Percentiles rank a stretch among this genome's conserved stretches.
phyloP scores from a whole-genome alignment of 2,888 invertebrate species.

The Hyposoter didymator region DNA sequence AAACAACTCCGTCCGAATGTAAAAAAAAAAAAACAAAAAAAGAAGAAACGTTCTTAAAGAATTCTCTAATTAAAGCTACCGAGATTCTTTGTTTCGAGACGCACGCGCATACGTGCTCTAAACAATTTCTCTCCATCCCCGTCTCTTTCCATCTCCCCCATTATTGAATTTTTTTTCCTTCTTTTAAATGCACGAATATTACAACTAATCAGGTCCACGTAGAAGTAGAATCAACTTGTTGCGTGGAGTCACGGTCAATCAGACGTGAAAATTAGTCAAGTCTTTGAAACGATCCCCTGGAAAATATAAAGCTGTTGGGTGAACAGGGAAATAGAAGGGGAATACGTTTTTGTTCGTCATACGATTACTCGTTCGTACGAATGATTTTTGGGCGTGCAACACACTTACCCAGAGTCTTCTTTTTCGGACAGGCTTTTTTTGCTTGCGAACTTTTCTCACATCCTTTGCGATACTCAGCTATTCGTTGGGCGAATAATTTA shows the following conservation, averaged over 20 bases:
- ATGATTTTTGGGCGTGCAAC: not conserved
- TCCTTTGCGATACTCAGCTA: conserved; percentile 69
- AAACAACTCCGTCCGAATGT: conserved; percentile 31
- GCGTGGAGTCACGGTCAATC: conserved; percentile 31
- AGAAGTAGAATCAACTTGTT: conserved; percentile 53
- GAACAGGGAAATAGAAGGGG: not conserved
- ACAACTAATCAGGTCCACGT: conserved; percentile 59
- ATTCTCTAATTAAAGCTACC: conserved; percentile 62
- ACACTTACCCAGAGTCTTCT: conserved; percentile 76
- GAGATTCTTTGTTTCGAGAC: not conserved
- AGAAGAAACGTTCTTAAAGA: not conserved
- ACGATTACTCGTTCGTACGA: not conserved
- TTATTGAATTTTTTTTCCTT: conserved; percentile 13
- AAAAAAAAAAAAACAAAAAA: not conserved
- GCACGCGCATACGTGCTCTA: not conserved
- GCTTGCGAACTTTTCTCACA: conserved; percentile 65
- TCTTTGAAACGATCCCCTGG: conserved; percentile 81
- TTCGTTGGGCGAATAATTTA: conserved; percentile 70
- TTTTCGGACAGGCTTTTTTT: conserved; percentile 72
- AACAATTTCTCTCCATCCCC: conserved; percentile 1
- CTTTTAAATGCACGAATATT: conserved; percentile 41
- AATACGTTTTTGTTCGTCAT: too few relatives aligned
- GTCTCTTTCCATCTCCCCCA: not conserved
- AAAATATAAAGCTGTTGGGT: conserved; percentile 35
- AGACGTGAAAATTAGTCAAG: conserved; percentile 75